Percentiles rank a stretch among this genome's conserved stretches.
These are phyloP conservation scores for Paraplagusia blochii DNA, from an alignment of 2,113 vertebrate species.

Conservation along the genomic window DNA sequence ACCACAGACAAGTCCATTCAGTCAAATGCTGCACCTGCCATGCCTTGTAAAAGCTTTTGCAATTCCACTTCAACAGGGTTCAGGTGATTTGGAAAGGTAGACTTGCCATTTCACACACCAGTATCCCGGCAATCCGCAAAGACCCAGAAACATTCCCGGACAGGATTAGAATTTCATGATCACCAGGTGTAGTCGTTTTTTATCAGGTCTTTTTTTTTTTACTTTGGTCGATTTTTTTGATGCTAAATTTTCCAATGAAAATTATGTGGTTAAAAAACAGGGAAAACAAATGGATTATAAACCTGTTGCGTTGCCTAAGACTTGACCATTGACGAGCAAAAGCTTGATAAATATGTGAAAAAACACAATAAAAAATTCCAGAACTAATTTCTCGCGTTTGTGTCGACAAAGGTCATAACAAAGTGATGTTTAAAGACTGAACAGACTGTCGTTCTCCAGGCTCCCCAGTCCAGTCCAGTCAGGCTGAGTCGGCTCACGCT, in stretches of 20 bases:
- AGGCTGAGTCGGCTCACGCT: slow-evolving; percentile 70
- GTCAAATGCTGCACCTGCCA: slow-evolving; percentile 71
- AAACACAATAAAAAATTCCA: slow-evolving; percentile 17
- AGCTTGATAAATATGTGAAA: background rate
- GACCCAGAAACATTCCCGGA: slow-evolving; percentile 73
- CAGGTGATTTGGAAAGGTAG: slow-evolving; percentile 75
- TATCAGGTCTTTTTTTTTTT: slow-evolving; percentile 25
- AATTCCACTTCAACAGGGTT: slow-evolving; percentile 67
- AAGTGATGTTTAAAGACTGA: slow-evolving; percentile 39
- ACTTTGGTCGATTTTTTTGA: background rate
- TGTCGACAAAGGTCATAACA: slow-evolving; percentile 18
- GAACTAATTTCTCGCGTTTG: slow-evolving; percentile 13
- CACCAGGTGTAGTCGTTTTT: slow-evolving; percentile 49
- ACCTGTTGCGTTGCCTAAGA: too few species aligned
- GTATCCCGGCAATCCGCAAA: slow-evolving; percentile 76
- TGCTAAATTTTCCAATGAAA: background rate
- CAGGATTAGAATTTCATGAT: slow-evolving; percentile 76
- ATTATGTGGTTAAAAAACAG: background rate
- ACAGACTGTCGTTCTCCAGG: slow-evolving; percentile 45
- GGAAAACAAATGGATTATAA: background rate
- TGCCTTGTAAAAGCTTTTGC: slow-evolving; percentile 66
- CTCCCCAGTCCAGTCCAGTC: slow-evolving; percentile 54
- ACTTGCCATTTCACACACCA: slow-evolving; percentile 79
- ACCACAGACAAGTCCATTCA: slow-evolving; percentile 56
- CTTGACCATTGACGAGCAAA: too few species aligned